Percentiles rank a stretch among this genome's conserved stretches.
Conservation (phyloP, 2,113 vertebrate species). For the Erythrolamprus reginae region DNA sequence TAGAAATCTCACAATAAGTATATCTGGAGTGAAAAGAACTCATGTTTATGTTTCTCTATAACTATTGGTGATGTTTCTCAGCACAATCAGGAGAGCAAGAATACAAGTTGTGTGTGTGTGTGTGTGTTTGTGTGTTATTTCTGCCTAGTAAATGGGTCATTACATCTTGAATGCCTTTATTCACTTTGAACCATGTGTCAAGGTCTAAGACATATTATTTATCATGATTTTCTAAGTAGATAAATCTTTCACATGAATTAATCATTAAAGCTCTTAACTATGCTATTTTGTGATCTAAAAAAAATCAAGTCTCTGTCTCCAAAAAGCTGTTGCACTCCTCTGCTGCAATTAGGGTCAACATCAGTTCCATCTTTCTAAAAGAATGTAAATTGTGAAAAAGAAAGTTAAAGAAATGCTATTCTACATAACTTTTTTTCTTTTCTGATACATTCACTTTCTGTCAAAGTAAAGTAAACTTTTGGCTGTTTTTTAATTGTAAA, state of each 20-base stretch:
- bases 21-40: not conserved
- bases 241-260: not conserved
- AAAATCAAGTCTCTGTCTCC: not conserved
- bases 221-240: not conserved
- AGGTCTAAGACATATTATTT: not conserved
- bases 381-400: not conserved
- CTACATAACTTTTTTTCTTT: not conserved
- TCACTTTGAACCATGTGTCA: not conserved
- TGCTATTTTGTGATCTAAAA: not conserved
- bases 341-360: not conserved
- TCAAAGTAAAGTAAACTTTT: not conserved
- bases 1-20: not conserved
- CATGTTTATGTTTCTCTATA: not conserved
- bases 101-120: too few relatives aligned
- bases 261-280: not conserved
- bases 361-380: not conserved
- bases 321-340: not conserved
- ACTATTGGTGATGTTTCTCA: not conserved
- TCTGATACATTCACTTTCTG: not conserved
- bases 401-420: not conserved
- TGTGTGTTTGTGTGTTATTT: too few relatives aligned
- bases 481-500: not conserved
- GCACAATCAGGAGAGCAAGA: not conserved
- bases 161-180: not conserved
- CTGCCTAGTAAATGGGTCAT: not conserved